Conservation (phyloP, 2,113 vertebrate species). For the Rousettus leschenaultii region DNA sequence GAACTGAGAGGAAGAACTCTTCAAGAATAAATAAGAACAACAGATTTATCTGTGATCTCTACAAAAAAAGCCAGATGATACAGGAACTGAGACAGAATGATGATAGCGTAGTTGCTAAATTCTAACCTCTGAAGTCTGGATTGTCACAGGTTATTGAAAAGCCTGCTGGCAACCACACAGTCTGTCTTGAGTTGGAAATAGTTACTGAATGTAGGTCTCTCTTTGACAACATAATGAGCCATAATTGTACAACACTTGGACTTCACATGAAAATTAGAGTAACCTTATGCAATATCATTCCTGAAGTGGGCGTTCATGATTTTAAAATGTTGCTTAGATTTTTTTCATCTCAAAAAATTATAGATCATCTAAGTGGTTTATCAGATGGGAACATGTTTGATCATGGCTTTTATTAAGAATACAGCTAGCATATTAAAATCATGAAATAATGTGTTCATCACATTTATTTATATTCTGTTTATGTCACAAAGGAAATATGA, state of each 20-base stretch:
- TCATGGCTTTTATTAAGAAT: not conserved
- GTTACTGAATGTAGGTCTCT: conserved; percentile 59
- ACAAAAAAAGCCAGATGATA: not conserved
- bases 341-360: conserved; percentile 21
- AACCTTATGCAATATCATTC: conserved; percentile 50
- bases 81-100: conserved; percentile 55
- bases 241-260: conserved; percentile 71
- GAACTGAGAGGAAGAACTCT: conserved; percentile 10
- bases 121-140: conserved; percentile 18
- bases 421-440: not conserved
- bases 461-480: conserved; percentile 40
- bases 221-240: conserved; percentile 71
- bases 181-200: conserved; percentile 61
- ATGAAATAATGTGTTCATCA: conserved; percentile 1
- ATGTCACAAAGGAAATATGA: conserved; percentile 28
- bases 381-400: not conserved
- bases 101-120: conserved; percentile 22
- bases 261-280: conserved; percentile 71
- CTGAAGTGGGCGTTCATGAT: conserved; percentile 30
- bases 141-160: conserved; percentile 65
- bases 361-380: not conserved
- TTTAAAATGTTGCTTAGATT: conserved; percentile 53
- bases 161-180: conserved; percentile 39
- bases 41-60: conserved; percentile 29
- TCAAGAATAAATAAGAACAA: conserved; percentile 17